Percentiles rank a stretch among this genome's conserved stretches.
Evolutionary conservation across 2,797 vertebrate species (phyloP).

Genomic region (Sebastes minor): DNA sequence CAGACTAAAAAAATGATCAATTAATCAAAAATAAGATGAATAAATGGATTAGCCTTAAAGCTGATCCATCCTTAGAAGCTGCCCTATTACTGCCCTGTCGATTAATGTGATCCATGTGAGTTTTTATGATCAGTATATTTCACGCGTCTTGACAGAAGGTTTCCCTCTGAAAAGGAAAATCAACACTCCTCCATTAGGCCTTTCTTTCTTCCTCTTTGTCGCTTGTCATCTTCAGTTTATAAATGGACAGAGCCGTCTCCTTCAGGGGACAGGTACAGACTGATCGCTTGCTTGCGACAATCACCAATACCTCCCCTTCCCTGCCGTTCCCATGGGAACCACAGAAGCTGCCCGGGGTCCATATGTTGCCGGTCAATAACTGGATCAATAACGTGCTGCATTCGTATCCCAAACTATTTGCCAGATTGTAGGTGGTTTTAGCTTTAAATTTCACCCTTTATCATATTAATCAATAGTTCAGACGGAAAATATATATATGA

Average conservation of each 20-base stretch:
- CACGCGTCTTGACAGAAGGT: not conserved
- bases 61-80: not conserved
- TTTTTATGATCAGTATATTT: not conserved
- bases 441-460: not conserved
- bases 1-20: not conserved
- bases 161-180: constrained; percentile 2
- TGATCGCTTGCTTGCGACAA: not conserved
- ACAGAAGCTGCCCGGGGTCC: not conserved
- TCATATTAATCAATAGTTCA: not conserved
- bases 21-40: not conserved
- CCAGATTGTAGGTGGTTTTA: not conserved
- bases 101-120: not conserved
- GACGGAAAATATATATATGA: not conserved
- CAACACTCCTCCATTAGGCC: not conserved
- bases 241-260: not conserved
- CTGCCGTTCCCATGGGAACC: constrained; percentile 21
- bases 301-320: not conserved
- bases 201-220: not conserved
- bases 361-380: constrained; percentile 28
- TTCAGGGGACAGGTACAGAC: not conserved
- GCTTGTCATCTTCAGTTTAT: constrained; percentile 8
- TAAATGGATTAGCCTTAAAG: not conserved
- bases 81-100: not conserved
- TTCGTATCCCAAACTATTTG: not conserved
- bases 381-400: constrained; percentile 36